phyloP scores from a whole-genome alignment of 2,797 vertebrate species.

The Dryobates pubescens region DNA sequence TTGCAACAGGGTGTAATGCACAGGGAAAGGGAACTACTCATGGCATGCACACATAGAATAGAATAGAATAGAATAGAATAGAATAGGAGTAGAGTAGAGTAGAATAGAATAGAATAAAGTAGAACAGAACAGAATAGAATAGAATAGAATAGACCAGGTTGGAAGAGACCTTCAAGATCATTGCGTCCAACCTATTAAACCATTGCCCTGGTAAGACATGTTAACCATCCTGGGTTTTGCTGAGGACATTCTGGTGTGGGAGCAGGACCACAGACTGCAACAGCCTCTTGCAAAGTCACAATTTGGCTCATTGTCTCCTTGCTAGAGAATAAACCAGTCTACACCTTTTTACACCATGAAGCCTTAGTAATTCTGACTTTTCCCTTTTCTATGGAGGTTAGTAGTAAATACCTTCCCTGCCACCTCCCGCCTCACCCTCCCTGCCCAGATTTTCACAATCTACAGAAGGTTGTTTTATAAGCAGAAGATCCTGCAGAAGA shows the following conservation, averaged over 20 bases:
- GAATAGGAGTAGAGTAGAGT: too few relatives aligned
- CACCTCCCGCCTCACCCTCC: too few relatives aligned
- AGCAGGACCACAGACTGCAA: background rate
- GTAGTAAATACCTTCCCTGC: background rate
- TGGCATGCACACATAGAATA: rapidly evolving
- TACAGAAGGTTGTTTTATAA: background rate
- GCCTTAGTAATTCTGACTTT: background rate
- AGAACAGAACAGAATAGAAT: too few relatives aligned
- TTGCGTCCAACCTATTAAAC: too few relatives aligned
- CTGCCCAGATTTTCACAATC: background rate
- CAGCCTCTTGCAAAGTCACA: background rate
- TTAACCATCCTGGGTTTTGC: background rate
- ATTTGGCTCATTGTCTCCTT: background rate
- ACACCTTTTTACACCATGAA: rapidly evolving
- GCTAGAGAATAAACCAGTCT: background rate
- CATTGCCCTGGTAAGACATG: background rate
- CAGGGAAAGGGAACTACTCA: background rate
- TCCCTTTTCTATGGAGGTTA: background rate
- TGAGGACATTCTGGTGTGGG: background rate
- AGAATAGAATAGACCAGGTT: too few relatives aligned
- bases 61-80: too few relatives aligned
- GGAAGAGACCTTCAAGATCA: too few relatives aligned
- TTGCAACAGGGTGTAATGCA: rapidly evolving
- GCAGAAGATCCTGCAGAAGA: background rate
- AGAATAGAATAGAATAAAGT: too few relatives aligned